phyloP scores from a whole-genome alignment of 2,797 vertebrate species.

The Linurgus olivaceus region DNA sequence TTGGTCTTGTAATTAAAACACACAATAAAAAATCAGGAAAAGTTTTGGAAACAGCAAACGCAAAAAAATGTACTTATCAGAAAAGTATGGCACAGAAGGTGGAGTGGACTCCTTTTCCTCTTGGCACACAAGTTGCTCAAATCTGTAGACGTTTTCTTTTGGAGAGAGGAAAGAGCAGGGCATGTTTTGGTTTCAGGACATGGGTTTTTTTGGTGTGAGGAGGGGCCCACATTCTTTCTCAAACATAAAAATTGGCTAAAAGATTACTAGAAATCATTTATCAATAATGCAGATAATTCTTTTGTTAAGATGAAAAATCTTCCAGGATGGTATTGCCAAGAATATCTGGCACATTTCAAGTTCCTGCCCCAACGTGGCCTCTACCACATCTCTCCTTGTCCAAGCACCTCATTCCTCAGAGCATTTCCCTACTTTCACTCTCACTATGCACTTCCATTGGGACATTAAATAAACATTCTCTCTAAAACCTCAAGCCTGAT shows the following conservation, averaged over 20 bases:
- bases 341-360: not conserved
- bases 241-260: not conserved
- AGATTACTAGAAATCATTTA: not conserved
- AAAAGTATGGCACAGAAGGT: not conserved
- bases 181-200: not conserved
- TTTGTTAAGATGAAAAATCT: not conserved
- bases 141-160: not conserved
- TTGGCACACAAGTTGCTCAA: not conserved
- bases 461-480: not conserved
- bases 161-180: not conserved
- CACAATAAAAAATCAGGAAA: not conserved
- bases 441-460: not conserved
- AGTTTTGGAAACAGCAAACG: not conserved
- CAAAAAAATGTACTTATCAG: not conserved
- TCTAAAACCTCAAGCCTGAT: not conserved
- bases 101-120: not conserved
- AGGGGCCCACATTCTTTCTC: not conserved
- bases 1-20: not conserved
- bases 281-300: not conserved
- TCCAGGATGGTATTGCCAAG: not conserved
- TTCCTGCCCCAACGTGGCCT: fast-evolving
- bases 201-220: not conserved
- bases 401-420: not conserved
- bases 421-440: not conserved
- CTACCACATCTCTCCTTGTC: not conserved